Evolutionary conservation across 2,888 invertebrate species (phyloP), one percentile per base, ranked within the genome.

Genomic region (Trissonchulus sp.): DNA sequence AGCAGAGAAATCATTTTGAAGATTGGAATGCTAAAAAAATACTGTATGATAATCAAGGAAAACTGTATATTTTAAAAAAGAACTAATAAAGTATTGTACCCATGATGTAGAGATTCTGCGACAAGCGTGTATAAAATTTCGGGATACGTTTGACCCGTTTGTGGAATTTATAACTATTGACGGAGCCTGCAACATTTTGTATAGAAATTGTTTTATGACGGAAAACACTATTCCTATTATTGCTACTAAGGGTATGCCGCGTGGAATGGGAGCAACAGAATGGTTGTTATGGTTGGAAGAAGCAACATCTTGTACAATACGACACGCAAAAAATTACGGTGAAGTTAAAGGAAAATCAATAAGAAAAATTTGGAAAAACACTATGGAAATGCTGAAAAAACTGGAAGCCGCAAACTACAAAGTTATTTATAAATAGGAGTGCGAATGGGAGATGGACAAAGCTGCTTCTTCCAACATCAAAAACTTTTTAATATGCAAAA

Each of bases 51-150:
- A n/a, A n/a, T n/a, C n/a, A n/a, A n/a, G n/a, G 65, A 8, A 65
- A 65, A 30, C 65, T 65, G 8, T 65, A 65, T n/a, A 65, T 30
- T 65, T 65, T 65, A 30, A 8, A 65, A 65, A 65, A n/a, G 8
- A 30, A 3, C 34, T 65, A 30, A 34, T 31, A 30, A 34, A 30
- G 15, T 65, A 65, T 34, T 65, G 65, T 30, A 65, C 34, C 15
- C 31, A 65, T 65, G 65, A 65, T n/a, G 65, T 65, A 8, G 15
- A 31, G 8, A 34, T 65, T 3, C 34, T 3, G n/a, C 31, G 34
- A 65, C 28, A 8, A n/a, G 65, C 65, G 8, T 65, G 65, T 34
- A 65, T 31, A 65, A 30, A 34, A 15, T 65, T 65, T 65, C 8
- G 65, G 15, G 65, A 65, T 15, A 65, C 34, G 65, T 30, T 65